These are phyloP conservation scores for Idaea straminata DNA, from an alignment of 2,888 invertebrate genomes.

Conservation along the genomic window DNA sequence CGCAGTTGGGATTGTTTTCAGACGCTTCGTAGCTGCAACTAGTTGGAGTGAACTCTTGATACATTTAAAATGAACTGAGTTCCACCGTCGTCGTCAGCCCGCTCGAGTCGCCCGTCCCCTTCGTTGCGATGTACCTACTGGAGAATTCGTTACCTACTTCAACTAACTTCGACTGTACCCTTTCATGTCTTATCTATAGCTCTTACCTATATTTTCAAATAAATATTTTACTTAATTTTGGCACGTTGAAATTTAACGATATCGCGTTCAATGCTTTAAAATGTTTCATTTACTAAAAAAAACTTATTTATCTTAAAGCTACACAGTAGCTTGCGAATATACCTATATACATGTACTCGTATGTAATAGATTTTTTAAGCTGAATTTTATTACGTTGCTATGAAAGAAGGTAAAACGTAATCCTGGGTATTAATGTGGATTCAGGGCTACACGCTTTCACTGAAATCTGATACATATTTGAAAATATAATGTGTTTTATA, in stretches of 20 bases:
- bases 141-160: neutral
- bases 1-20: constrained; percentile 78
- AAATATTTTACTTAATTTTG: constrained; percentile 30
- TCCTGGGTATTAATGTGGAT: constrained; percentile 68
- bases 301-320: constrained; percentile 45
- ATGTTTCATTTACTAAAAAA: constrained; percentile 38
- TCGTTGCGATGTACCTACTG: constrained; percentile 10
- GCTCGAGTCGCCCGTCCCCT: constrained; percentile 17
- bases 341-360: neutral
- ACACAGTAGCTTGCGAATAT: constrained; percentile 37
- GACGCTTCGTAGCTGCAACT: constrained; percentile 58
- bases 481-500: constrained; percentile 9
- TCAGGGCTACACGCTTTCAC: constrained; percentile 50
- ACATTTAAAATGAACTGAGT: constrained; percentile 70
- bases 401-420: constrained; percentile 76
- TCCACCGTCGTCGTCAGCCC: constrained; percentile 21
- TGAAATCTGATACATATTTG: constrained; percentile 43
- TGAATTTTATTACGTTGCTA: constrained; percentile 77
- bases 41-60: constrained; percentile 63
- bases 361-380: constrained; percentile 63
- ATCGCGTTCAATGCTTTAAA: neutral
- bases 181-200: constrained; percentile 52
- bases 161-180: constrained; percentile 32
- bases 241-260: constrained; percentile 1
- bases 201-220: constrained; percentile 43